Evolutionary conservation across 2,888 invertebrate genomes (phyloP), one percentile per base, ranked within the genome.

Genomic region (Tineola bisselliella): DNA sequence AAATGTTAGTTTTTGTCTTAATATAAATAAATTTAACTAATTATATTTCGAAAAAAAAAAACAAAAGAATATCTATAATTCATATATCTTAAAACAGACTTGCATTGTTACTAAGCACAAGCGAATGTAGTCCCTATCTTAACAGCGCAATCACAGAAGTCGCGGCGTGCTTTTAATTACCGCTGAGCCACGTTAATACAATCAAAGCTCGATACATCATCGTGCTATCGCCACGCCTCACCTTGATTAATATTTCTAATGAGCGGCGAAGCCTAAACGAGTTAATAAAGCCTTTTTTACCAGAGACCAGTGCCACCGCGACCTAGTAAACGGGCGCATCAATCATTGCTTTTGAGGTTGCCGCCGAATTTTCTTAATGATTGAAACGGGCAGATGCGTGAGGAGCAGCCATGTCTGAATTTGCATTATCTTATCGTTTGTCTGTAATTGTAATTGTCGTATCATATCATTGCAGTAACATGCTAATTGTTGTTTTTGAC

Each of bases 191-290:
- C 78, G 83, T 82, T 87, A 87, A 84, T 84, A 81, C 84, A 86
- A 87, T 87, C 84, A 87, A 86, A 86, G 80, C 75, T 81, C 84
- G 77, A 84, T 84, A 81, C 84, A 86, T 86, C 87, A 84, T 80
- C 79, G 79, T 78, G 74, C 82, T 82, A 84, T 84, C 81, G 79
- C 79, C 70, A 80, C 79, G 79, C 80, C 81, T 81, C 74, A 77
- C 70, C 84, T 87, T 86, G 84, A 87, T 86, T 87, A 84, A 87
- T 86, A 84, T 77, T 83, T 82, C 80, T 84, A 86, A 84, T 86
- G 86, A 86, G 84, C 81, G 82, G 78, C 81, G 84, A 79, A 84
- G 84, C 84, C 87, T 65, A 86, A 87, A 86, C 84, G 87, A 86
- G 86, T 87, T 86, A 87, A 86, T 86, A 84, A 86, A 84, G 79